Percentiles rank a stretch among this genome's conserved stretches.
Conservation (phyloP, 1,140 invertebrate species). For the Telenomus remus region DNA sequence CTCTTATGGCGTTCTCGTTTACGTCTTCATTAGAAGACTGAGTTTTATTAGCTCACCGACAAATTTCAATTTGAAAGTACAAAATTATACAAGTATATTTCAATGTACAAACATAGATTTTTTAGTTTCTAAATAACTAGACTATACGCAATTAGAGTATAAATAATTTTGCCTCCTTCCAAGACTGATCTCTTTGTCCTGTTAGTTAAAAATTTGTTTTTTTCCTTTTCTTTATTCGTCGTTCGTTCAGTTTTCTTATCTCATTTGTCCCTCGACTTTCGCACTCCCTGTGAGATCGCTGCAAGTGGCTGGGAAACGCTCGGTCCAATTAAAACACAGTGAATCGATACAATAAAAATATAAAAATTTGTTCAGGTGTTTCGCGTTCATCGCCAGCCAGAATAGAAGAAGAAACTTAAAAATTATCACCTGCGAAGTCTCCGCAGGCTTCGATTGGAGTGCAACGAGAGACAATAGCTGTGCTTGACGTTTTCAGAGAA, state of each 20-base stretch:
- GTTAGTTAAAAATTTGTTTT: not conserved
- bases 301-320: conserved; percentile 27
- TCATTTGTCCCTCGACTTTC: conserved; percentile 55
- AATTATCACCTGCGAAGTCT: conserved; percentile 68
- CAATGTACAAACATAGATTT: conserved; percentile 34
- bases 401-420: conserved; percentile 57
- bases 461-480: conserved; percentile 62
- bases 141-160: conserved; percentile 36
- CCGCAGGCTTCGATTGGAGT: conserved; percentile 64
- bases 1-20: conserved; percentile 11
- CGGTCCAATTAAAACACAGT: conserved; percentile 8
- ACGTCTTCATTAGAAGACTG: conserved; percentile 40
- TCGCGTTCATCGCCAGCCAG: not conserved
- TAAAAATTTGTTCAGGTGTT: conserved; percentile 2
- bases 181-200: conserved; percentile 27
- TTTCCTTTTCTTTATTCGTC: not conserved
- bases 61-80: conserved; percentile 48
- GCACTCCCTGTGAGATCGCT: conserved; percentile 64
- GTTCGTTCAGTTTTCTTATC: conserved; percentile 11
- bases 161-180: conserved; percentile 26
- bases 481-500: conserved; percentile 35
- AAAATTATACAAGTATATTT: conserved; percentile 56
- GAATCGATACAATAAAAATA: conserved; percentile 7
- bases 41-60: conserved; percentile 32
- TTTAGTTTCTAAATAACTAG: conserved; percentile 38